phyloP scores from a whole-genome alignment of 2,797 vertebrate genomes.

The Mycteria americana region DNA sequence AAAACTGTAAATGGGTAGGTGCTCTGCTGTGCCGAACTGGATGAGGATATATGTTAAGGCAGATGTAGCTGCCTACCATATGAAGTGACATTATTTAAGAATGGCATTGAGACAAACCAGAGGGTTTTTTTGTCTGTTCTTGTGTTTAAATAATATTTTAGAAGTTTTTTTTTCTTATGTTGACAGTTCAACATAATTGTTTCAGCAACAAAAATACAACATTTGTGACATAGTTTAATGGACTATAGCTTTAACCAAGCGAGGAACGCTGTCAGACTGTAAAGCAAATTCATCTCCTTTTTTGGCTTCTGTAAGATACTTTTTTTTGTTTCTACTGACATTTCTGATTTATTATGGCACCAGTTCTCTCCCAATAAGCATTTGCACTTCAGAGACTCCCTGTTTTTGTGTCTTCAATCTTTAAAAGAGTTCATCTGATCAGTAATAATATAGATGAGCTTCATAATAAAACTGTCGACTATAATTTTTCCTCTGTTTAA shows the following conservation, averaged over 20 bases:
- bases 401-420: not conserved
- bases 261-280: not conserved
- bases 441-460: not conserved
- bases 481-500: not conserved
- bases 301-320: not conserved
- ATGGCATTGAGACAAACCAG: not conserved
- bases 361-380: not conserved
- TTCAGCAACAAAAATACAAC: not conserved
- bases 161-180: not conserved
- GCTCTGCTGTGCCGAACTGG: not conserved
- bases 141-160: not conserved
- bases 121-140: not conserved
- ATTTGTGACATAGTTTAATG: not conserved
- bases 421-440: not conserved
- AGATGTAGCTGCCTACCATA: not conserved
- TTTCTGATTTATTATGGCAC: not conserved
- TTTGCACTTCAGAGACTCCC: not conserved
- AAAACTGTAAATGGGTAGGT: accelerated
- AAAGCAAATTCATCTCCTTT: not conserved
- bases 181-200: not conserved
- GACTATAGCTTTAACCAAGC: not conserved
- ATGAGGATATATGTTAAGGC: not conserved
- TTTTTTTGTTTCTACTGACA: not conserved
- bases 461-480: not conserved
- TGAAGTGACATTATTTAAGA: not conserved